Evolutionary conservation across 2,888 invertebrate genomes (phyloP).

Genomic region (Galeruca laticollis): DNA sequence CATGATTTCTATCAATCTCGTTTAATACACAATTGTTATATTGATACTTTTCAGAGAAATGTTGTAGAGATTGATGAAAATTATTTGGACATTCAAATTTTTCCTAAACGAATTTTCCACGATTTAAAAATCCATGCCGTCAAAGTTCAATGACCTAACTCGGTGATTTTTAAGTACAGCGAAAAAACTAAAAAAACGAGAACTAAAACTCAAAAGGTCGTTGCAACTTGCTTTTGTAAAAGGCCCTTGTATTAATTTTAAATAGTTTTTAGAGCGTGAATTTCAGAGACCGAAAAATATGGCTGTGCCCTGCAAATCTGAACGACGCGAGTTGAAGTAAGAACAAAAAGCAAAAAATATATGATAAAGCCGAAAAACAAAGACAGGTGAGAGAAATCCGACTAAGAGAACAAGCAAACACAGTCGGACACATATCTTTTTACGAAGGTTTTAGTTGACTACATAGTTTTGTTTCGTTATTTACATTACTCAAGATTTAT

Average conservation of each 20-base stretch:
- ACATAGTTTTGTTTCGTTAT: background rate
- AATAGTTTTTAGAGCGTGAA: constrained; percentile 43
- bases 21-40: too few relatives aligned
- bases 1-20: too few relatives aligned
- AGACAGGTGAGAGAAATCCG: constrained; percentile 47
- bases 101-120: background rate
- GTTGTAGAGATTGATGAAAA: background rate
- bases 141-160: constrained; percentile 23
- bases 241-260: constrained; percentile 37
- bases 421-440: constrained; percentile 13
- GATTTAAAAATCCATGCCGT: background rate
- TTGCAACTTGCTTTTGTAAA: constrained; percentile 32
- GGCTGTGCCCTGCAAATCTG: constrained; percentile 37
- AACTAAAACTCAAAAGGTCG: constrained; percentile 35
- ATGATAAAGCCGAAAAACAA: constrained; percentile 44
- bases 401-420: constrained; percentile 35
- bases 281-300: constrained; percentile 41
- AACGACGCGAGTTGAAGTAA: constrained; percentile 32
- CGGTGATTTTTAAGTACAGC: constrained; percentile 17
- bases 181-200: constrained; percentile 30
- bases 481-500: too few relatives aligned
- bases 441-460: background rate
- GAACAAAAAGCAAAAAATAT: constrained; percentile 33
- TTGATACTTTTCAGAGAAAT: background rate
- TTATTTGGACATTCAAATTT: background rate